These are phyloP conservation scores for Alethe castanea DNA, from an alignment of 2,113 vertebrate genomes.

Conservation along the genomic window DNA sequence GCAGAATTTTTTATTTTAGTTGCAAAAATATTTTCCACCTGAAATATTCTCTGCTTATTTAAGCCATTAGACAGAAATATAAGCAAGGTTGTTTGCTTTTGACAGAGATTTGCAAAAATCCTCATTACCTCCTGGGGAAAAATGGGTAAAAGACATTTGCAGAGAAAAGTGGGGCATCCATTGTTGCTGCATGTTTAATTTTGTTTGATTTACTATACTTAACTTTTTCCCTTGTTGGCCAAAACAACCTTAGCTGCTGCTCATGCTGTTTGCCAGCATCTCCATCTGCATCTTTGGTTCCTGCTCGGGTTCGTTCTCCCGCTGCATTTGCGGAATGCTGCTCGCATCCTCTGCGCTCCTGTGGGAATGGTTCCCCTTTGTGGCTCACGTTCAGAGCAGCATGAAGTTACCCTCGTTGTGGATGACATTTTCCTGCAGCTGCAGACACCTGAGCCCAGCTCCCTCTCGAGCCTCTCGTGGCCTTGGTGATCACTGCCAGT, in stretches of 20 bases:
- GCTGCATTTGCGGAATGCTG: background rate
- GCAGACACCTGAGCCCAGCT: background rate
- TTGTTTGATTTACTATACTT: slow-evolving; percentile 49
- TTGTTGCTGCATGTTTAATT: slow-evolving; percentile 39
- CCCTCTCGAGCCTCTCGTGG: background rate
- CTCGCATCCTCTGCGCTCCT: background rate
- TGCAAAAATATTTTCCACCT: background rate
- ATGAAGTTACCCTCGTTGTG: background rate
- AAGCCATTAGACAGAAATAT: background rate
- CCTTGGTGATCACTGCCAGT: background rate
- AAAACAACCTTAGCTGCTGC: slow-evolving; percentile 42
- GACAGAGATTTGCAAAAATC: background rate
- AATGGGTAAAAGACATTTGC: background rate
- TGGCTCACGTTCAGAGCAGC: background rate
- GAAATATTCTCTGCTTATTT: background rate
- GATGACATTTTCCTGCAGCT: background rate
- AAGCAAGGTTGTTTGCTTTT: background rate
- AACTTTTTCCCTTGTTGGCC: slow-evolving; percentile 45
- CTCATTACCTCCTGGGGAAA: background rate
- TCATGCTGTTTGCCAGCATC: slow-evolving; percentile 15
- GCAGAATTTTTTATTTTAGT: background rate
- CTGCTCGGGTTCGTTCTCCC: background rate
- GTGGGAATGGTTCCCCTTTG: background rate
- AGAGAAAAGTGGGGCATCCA: slow-evolving; percentile 38
- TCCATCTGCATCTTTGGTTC: slow-evolving; percentile 41